Conservation (phyloP, 1,140 invertebrate species). For the Eurytemora carolleeae region DNA sequence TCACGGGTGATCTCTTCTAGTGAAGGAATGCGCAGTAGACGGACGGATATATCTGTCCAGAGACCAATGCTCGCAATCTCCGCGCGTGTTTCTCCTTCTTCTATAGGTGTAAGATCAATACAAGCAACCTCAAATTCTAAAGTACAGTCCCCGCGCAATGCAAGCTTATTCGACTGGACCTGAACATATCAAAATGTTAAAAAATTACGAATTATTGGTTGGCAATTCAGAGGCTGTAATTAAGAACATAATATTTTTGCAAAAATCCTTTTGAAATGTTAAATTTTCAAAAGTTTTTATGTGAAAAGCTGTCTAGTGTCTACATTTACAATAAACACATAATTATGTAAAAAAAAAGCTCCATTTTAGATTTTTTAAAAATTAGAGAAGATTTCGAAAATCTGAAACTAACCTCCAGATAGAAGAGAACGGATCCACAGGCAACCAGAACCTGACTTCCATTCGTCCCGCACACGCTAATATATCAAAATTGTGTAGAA, state of each 20-base stretch:
- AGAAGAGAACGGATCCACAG: constrained; percentile 66
- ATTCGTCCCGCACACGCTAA: constrained; percentile 75
- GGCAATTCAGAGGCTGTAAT: too few species aligned
- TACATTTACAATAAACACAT: too few species aligned
- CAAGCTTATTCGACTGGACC: constrained; percentile 18
- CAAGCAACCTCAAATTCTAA: constrained; percentile 89
- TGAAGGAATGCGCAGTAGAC: constrained; percentile 54
- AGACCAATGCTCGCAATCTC: constrained; percentile 53
- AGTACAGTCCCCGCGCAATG: constrained; percentile 26
- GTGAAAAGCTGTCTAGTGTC: too few species aligned
- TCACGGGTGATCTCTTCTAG: constrained; percentile 61
- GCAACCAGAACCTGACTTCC: constrained; percentile 62
- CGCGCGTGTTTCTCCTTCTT: constrained; percentile 27
- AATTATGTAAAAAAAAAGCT: too few species aligned
- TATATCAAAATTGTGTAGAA: too few species aligned
- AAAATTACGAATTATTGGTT: too few species aligned
- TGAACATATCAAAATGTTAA: too few species aligned
- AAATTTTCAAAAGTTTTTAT: too few species aligned
- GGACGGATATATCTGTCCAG: constrained; percentile 90
- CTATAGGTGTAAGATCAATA: constrained; percentile 71
- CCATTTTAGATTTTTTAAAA: too few species aligned
- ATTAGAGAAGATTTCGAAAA: too few species aligned
- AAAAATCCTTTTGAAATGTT: too few species aligned
- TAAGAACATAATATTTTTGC: too few species aligned
- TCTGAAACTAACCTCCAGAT: constrained; percentile 51